Base-by-base conservation (phyloP, 2,797 vertebrate genomes). In the Crax fasciolata region DNA sequence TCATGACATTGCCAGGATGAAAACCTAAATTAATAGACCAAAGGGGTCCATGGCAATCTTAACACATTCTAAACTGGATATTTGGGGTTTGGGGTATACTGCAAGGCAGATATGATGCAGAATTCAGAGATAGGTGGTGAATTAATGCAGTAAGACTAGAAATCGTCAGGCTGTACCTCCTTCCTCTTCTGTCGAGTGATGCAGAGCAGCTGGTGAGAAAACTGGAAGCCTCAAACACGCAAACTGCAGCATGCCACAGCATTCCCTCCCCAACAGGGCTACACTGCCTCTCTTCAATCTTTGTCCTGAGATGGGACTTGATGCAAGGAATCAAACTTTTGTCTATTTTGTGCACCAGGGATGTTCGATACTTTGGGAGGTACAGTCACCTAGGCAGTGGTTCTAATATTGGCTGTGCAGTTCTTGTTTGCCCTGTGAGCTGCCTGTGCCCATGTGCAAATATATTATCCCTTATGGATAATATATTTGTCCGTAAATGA, bases 221-320 rank as follows among this genome's bases (percentile, higher is more conserved):
- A 76, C n/a, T 58, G 38, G 38, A 84, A 77, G 57, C 18, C 8
- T 30, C 12, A 8, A 66, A 25, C 30, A 72, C 6, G 14, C 1
- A 3, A 74, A 65, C 13, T 0, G 1, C 11, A 46, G 7, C 0
- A 1, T 21, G 10, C 11, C 89, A 6, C 13, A 61, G 57, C 19
- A 6, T 78, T 73, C 7, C 23, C 17, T 76, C 16, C 39, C 35
- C 2, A 4, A 11, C 24, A 71, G 13, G 11, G 3, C 21, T 28
- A 23, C 46, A 11, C 28, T 74, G 14, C 19, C 18, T 41, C 20
- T 72, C 49, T 32, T 65, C 23, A 32, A 46, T 58, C 28, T 82
- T n/a, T 38, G 66, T 71, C 21, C 49, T 65, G 63, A 85, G 46
- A 80, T 27, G 7, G 11, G 5, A 49, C 72, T 79, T 68, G 12